phyloP scores from a whole-genome alignment of 2,113 vertebrate species.

The Nycticebus coucang region DNA sequence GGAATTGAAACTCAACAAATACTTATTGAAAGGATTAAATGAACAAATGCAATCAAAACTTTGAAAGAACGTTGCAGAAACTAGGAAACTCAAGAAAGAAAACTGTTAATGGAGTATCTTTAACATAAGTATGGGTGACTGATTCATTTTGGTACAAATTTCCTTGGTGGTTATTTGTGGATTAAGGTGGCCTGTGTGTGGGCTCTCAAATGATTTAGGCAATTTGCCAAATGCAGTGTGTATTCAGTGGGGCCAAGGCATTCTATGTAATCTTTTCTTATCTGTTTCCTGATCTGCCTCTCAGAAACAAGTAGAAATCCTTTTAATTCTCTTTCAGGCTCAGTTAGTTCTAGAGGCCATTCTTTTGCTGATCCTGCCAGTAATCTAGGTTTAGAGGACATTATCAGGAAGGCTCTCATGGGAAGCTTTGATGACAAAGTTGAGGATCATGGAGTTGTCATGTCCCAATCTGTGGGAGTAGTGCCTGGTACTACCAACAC shows the following conservation, averaged over 20 bases:
- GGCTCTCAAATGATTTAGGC: not conserved
- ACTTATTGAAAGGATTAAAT: not conserved
- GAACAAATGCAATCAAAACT: constrained; percentile 17
- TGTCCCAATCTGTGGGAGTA: constrained; percentile 84
- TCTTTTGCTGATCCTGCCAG: constrained; percentile 97
- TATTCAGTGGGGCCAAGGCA: not conserved
- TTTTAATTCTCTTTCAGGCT: constrained; percentile 86
- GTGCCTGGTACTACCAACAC: constrained; percentile 80
- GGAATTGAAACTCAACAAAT: not conserved
- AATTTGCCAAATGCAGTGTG: too few species aligned
- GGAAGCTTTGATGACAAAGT: constrained; percentile 96
- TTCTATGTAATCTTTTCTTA: not conserved
- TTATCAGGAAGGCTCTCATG: constrained; percentile 98
- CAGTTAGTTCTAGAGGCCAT: constrained; percentile 94
- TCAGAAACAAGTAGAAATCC: not conserved
- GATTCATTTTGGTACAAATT: not conserved
- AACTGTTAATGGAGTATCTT: not conserved
- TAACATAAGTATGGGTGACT: not conserved
- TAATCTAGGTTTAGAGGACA: constrained; percentile 98
- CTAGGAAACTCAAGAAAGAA: not conserved
- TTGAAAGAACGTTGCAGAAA: not conserved
- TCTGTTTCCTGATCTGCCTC: not conserved
- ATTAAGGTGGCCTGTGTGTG: fast-evolving
- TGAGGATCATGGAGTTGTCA: constrained; percentile 92
- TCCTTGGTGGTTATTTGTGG: not conserved